Evolutionary conservation across 2,888 invertebrate genomes (phyloP).

Genomic region (Rotaria sp.): DNA sequence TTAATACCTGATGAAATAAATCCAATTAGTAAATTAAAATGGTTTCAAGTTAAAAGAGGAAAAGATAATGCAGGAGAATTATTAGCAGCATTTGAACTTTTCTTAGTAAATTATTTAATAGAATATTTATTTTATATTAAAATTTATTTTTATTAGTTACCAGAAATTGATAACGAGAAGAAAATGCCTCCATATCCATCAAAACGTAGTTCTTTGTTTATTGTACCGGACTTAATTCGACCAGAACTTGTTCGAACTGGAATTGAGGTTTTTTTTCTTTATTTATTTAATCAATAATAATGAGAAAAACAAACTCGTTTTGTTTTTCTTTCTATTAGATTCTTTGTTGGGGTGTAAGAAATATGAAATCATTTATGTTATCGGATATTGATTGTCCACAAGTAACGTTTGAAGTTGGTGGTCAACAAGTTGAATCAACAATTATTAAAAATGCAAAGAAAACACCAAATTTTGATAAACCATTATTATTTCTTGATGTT

Average conservation of each 20-base stretch:
- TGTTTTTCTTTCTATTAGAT: conserved; percentile 46
- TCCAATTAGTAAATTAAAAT: conserved; percentile 49
- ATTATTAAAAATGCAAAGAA: conserved; percentile 75
- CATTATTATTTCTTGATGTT: conserved; percentile 74
- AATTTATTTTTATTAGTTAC: background rate
- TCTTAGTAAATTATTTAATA: conserved; percentile 47
- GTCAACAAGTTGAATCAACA: conserved; percentile 72
- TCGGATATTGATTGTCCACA: conserved; percentile 76
- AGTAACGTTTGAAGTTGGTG: conserved; percentile 82
- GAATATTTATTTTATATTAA: background rate
- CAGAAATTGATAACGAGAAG: conserved; percentile 44
- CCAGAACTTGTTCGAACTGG: conserved; percentile 56
- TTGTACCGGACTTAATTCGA: conserved; percentile 56
- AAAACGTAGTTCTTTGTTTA: conserved; percentile 51
- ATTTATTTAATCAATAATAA: no score
- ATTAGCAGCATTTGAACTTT: conserved; percentile 56
- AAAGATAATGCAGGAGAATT: conserved; percentile 54
- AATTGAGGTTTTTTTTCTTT: conserved; percentile 63
- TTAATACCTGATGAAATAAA: conserved; percentile 46
- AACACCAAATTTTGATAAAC: conserved; percentile 79
- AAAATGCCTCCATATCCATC: conserved; percentile 56
- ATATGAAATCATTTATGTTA: conserved; percentile 73
- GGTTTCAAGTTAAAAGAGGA: conserved; percentile 52
- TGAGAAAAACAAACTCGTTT: no score
- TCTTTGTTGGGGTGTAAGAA: conserved; percentile 81